Base-by-base conservation (phyloP, 2,113 vertebrate genomes). In the Ciconia stormi region DNA sequence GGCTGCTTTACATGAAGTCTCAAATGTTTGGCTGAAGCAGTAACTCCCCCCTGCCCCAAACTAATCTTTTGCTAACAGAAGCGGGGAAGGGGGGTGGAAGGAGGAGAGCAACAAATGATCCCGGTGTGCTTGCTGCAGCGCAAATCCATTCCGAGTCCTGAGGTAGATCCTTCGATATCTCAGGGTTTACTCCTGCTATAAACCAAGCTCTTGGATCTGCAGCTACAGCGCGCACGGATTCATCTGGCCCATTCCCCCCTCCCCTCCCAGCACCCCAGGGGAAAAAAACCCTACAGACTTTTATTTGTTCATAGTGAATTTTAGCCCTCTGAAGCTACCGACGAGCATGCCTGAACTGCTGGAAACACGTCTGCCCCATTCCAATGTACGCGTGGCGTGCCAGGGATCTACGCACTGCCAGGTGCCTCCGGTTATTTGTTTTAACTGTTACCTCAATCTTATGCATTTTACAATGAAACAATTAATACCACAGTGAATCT, bases 371-470 rank as follows among this genome's bases (percentile, higher is more conserved):
- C 91, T 80, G 93, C 94, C 95, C 89, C 92, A 58, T 79, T 70
- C 70, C 38, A 19, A 19, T 0, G 8, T 10, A 30, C 3, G 5
- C 27, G 0, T 21, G 10, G 66, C 6, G 4, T 87, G 91, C 91
- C 97, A 97, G 78, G 55, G 78, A 88, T 53, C 89, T 81, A 70
- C 40, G 0, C 3, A 53, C 89, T 94, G 95, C 96, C 96, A 97
- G 93, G 40, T 9, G 97, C 92, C 90, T 96, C 55, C 1, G 71
- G 96, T 73, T 96, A 86, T 94, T 97, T 97, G 93, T 90, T 98
- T 97, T 97, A 97, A 97, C 87, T 88, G 79, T 94, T 96, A 95
- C 94, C 87, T 95, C 95, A 74, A 89, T 71, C 81, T 94, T 90
- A 96, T 2, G 29, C 38, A 58, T 74, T 94, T 88, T 96, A 83